phyloP scores from a whole-genome alignment of 2,888 invertebrate species.

The Ephialtes manifestator region DNA sequence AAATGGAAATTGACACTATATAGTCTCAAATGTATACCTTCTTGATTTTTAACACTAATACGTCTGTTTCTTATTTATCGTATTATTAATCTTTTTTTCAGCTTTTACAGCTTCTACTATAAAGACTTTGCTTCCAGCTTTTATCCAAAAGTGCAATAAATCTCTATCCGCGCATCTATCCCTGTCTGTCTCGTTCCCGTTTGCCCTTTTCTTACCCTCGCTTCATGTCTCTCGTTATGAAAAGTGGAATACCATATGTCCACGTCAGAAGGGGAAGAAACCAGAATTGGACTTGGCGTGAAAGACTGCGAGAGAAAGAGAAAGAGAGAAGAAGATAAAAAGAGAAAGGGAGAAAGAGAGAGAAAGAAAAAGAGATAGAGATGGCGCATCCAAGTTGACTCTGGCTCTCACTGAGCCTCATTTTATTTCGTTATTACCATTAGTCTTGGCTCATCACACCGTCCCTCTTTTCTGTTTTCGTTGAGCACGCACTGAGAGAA shows the following conservation, averaged over 20 bases:
- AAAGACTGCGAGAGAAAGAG: conserved; percentile 43
- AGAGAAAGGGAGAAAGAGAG: conserved; percentile 21
- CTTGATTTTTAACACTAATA: neutral
- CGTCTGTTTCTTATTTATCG: neutral
- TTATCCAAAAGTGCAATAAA: conserved; percentile 53
- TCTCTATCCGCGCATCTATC: conserved; percentile 63
- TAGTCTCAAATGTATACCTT: too few species aligned
- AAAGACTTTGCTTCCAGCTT: conserved; percentile 36
- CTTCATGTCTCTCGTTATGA: conserved; percentile 71
- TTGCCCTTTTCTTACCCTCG: conserved; percentile 48
- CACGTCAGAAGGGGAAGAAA: conserved; percentile 76
- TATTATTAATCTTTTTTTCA: conserved; percentile 12
- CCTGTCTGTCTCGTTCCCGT: conserved; percentile 52
- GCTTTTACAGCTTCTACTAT: neutral
- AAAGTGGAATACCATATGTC: conserved; percentile 82
- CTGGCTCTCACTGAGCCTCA: conserved; percentile 45
- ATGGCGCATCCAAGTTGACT: conserved; percentile 52
- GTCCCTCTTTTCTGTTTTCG: conserved; percentile 53
- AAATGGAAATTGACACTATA: too few species aligned
- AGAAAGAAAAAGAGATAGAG: conserved; percentile 5
- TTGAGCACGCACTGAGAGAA: too few species aligned
- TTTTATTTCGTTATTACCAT: conserved; percentile 69
- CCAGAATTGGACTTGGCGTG: conserved; percentile 19
- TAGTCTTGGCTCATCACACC: conserved; percentile 58
- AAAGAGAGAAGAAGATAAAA: conserved; percentile 19